Base-by-base conservation (phyloP, 2,113 vertebrate species). In the Otis tarda region DNA sequence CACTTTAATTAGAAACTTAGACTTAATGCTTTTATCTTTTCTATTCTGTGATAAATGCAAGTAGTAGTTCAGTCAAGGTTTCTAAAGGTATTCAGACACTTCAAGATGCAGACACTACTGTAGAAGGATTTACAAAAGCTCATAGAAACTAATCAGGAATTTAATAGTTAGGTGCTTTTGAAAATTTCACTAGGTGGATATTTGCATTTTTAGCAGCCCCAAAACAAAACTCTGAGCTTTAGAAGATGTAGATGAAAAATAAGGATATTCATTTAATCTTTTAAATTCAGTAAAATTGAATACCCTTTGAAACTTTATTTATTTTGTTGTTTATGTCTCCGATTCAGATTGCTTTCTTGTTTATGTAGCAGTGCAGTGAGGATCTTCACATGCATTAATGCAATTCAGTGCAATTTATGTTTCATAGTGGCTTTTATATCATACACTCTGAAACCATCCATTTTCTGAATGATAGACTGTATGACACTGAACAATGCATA, bases 1-100 rank as follows among this genome's bases (percentile, higher is more conserved):
- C 84, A 86, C 37, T 95, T 94, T 91, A 93, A 95, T 95, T 93
- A 89, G 39, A 90, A 94, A 74, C 45, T 75, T 81, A 76, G 65
- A 83, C 59, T 73, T 82, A 70, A 85, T 84, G 61, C 35, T 94
- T 86, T 86, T 77, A 65, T 87, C 31, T 88, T 73, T 87, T 60
- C n/a, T 89, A 2, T 83, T 91, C 57, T 74, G 35, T 79, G 41
- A 93, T 57, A 80, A 91, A 89, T 88, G 78, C 25, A 80, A 76
- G 28, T 39, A 75, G 63, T 47, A 57, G 27, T 61, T 69, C 60
- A 83, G 63, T 49, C 2, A 3, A 65, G 57, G 31, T 70, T 93
- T 93, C 68, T 67, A 70, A 80, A 92, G 49, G 20, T 80, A 93
- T 67, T 89, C 59, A 90, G 39, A 35, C 16, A 55, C 33, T 73